phyloP scores from a whole-genome alignment of 1,140 invertebrate genomes.

The Diuraphis noxia region DNA sequence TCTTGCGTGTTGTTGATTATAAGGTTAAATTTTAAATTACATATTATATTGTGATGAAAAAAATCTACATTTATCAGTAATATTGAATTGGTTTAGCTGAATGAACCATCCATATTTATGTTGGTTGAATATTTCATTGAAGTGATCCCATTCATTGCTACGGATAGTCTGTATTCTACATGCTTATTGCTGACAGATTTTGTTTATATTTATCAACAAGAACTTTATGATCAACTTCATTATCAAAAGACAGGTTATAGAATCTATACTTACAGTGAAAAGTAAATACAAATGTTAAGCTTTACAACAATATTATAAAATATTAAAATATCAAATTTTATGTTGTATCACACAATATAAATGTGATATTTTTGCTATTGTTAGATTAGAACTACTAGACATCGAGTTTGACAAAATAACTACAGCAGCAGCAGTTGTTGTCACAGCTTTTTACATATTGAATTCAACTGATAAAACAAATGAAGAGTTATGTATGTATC shows the following conservation, averaged over 20 bases:
- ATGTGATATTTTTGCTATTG: neutral
- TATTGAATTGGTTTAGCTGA: conserved; percentile 14
- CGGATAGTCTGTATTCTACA: neutral
- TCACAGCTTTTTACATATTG: conserved; percentile 27
- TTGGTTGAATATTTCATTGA: conserved; percentile 21
- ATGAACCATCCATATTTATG: conserved; percentile 21
- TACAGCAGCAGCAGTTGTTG: conserved; percentile 20
- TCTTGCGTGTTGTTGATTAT: neutral
- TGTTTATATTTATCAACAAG: conserved; percentile 40
- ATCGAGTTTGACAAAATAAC: conserved; percentile 26
- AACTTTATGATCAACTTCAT: neutral
- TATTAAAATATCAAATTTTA: neutral
- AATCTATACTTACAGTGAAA: conserved; percentile 3
- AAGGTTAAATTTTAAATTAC: conserved; percentile 11
- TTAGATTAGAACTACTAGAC: neutral
- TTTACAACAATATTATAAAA: neutral
- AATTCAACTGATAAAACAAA: conserved; percentile 10
- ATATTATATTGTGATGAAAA: neutral
- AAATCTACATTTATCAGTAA: neutral
- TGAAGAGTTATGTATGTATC: neutral
- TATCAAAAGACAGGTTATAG: neutral
- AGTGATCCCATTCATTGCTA: neutral
- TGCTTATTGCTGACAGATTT: conserved; percentile 21
- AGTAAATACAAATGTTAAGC: neutral
- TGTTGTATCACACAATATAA: neutral